Conservation (phyloP, 2,888 invertebrate genomes). For the Trichogramma evanescens region DNA sequence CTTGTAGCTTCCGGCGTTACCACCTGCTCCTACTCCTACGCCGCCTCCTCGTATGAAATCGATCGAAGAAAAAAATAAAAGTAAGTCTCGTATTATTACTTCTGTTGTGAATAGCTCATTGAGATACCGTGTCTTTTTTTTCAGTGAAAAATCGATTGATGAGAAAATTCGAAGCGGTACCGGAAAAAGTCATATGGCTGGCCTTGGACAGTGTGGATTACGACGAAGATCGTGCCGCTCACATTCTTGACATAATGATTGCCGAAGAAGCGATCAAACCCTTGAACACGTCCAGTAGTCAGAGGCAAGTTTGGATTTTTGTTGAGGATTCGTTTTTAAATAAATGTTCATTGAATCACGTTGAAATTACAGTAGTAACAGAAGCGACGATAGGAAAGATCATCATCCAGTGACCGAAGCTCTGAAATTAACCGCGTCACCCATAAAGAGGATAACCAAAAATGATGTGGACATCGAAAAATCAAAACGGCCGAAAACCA, state of each 20-base stretch:
- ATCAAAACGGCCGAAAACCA: slow-evolving; percentile 44
- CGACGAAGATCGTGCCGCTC: slow-evolving; percentile 73
- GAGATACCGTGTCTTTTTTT: slow-evolving; percentile 18
- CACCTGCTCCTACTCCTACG: slow-evolving; percentile 36
- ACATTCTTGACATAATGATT: slow-evolving; percentile 68
- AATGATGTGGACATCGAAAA: slow-evolving; percentile 39
- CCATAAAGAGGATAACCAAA: slow-evolving; percentile 38
- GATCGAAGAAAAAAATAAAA: slow-evolving; percentile 61
- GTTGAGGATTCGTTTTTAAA: neutral
- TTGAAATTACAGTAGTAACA: slow-evolving; percentile 30
- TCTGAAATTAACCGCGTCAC: slow-evolving; percentile 42
- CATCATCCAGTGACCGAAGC: slow-evolving; percentile 42
- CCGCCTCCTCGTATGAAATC: slow-evolving; percentile 63
- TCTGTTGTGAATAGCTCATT: neutral
- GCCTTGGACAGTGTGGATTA: slow-evolving; percentile 85
- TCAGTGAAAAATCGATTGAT: slow-evolving; percentile 66
- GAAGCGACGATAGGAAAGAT: slow-evolving; percentile 41
- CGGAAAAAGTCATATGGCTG: slow-evolving; percentile 73
- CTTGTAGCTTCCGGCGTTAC: slow-evolving; percentile 17
- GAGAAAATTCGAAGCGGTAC: slow-evolving; percentile 66
- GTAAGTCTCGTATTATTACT: slow-evolving; percentile 48
- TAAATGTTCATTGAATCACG: slow-evolving; percentile 1
- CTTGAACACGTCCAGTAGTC: slow-evolving; percentile 39
- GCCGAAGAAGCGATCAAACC: slow-evolving; percentile 57
- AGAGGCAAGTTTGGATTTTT: slow-evolving; percentile 32